Conservation (phyloP, 1,140 invertebrate species). For the Cotesia chilonis region DNA sequence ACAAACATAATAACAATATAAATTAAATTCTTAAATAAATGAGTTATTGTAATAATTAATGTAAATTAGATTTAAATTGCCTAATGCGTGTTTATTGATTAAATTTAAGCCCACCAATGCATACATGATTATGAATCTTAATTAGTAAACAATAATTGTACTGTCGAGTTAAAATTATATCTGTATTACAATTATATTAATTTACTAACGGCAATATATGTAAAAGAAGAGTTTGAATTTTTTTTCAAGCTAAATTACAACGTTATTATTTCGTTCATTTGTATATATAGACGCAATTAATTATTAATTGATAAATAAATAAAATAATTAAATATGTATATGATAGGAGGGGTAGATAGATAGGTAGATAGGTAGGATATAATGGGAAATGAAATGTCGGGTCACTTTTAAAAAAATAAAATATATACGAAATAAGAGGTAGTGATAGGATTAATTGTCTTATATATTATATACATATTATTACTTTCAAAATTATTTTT, state of each 20-base stretch:
- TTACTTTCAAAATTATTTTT: too few species aligned
- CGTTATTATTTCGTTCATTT: constrained; percentile 38
- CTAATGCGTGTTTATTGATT: too few species aligned
- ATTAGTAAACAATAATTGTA: background rate
- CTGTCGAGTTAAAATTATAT: too few species aligned
- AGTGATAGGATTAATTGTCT: too few species aligned
- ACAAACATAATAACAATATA: constrained; percentile 3
- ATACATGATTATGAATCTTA: background rate
- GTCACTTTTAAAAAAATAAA: constrained; percentile 11
- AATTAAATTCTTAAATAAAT: constrained; percentile 6
- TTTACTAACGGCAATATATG: too few species aligned
- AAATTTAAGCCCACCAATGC: background rate
- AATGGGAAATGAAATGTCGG: constrained; percentile 28
- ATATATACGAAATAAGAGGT: too few species aligned
- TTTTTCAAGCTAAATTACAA: background rate
- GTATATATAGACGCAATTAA: constrained; percentile 28
- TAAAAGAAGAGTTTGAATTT: too few species aligned
- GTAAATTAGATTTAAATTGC: constrained; percentile 31
- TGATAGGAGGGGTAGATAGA: constrained; percentile 45
- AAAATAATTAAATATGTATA: background rate
- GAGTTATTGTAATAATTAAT: constrained; percentile 13
- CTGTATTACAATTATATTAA: too few species aligned
- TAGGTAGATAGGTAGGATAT: constrained; percentile 40
- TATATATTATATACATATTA: too few species aligned
- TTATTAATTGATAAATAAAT: constrained; percentile 26